Percentiles rank a stretch among this genome's conserved stretches.
These are phyloP conservation scores for Equus przewalskii DNA, from an alignment of 2,113 vertebrate species.

Conservation along the genomic window DNA sequence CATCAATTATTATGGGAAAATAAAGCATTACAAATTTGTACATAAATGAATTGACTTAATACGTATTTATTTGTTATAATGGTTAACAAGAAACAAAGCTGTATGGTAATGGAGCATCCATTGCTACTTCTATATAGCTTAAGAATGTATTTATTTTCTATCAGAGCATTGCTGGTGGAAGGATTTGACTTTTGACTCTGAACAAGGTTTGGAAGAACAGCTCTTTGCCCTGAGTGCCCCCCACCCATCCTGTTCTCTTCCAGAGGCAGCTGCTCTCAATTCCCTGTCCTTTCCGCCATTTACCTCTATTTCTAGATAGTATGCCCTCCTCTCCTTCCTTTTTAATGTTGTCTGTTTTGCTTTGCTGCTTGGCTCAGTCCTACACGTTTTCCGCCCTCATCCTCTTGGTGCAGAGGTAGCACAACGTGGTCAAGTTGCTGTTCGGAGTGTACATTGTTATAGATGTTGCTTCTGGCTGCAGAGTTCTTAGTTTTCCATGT, in stretches of 20 bases:
- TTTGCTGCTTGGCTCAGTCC: constrained; percentile 1
- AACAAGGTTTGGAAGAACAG: background rate
- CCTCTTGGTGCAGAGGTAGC: background rate
- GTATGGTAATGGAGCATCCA: background rate
- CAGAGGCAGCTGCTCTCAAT: background rate
- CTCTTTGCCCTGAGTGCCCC: background rate
- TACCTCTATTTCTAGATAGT: background rate
- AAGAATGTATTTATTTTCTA: background rate
- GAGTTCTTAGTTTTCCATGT: background rate
- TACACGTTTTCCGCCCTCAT: background rate
- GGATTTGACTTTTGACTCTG: background rate
- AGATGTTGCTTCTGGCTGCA: background rate
- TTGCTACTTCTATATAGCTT: background rate
- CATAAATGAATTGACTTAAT: background rate
- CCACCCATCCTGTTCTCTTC: background rate
- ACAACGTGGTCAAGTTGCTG: background rate
- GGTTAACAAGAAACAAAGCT: background rate
- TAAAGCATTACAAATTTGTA: background rate
- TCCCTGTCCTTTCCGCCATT: background rate
- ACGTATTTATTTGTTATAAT: background rate
- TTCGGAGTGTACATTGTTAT: background rate
- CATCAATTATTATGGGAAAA: background rate
- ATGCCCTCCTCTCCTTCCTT: background rate
- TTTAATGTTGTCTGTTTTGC: background rate
- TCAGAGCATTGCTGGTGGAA: background rate